Evolutionary conservation across 2,888 invertebrate species (phyloP).

Genomic region (Suillia variegata): DNA sequence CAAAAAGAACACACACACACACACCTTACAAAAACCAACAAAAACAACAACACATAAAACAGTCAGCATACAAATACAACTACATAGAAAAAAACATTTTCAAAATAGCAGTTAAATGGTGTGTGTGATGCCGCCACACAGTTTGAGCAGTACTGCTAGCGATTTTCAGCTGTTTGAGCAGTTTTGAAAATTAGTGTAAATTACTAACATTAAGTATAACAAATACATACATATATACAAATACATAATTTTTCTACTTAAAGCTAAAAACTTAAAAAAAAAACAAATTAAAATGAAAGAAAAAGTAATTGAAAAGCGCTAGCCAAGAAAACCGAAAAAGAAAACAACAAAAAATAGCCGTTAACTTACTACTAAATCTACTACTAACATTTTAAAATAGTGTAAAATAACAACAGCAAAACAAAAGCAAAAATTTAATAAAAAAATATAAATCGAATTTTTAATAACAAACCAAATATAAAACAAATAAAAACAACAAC

Average conservation of each 20-base stretch:
- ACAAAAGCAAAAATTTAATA: conserved; percentile 17
- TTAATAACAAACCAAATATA: conserved; percentile 5
- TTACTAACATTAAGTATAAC: not conserved
- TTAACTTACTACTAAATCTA: conserved; percentile 14
- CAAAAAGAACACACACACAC: not conserved
- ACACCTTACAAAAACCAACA: not conserved
- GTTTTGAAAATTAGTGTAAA: not conserved
- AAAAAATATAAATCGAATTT: conserved; percentile 12
- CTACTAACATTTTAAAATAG: no score
- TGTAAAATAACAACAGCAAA: conserved; percentile 22
- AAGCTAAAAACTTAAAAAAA: conserved; percentile 28
- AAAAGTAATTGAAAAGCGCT: no score
- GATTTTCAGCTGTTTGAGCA: no score
- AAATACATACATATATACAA: conserved; percentile 12
- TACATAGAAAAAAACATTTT: conserved; percentile 32
- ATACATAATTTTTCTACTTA: conserved; percentile 22
- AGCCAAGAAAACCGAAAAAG: conserved; percentile 23
- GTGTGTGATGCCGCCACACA: not conserved
- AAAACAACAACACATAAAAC: not conserved
- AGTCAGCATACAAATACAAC: not conserved
- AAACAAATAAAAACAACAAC: not conserved
- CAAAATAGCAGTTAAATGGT: conserved; percentile 31
- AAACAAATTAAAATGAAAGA: conserved; percentile 19
- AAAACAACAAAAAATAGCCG: conserved; percentile 24
- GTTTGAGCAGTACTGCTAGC: not conserved